Percentiles rank a stretch among this genome's conserved stretches.
These are phyloP conservation scores for Sarotherodon lohbergeri DNA, from an alignment of 2,113 vertebrate genomes.

Conservation along the genomic window DNA sequence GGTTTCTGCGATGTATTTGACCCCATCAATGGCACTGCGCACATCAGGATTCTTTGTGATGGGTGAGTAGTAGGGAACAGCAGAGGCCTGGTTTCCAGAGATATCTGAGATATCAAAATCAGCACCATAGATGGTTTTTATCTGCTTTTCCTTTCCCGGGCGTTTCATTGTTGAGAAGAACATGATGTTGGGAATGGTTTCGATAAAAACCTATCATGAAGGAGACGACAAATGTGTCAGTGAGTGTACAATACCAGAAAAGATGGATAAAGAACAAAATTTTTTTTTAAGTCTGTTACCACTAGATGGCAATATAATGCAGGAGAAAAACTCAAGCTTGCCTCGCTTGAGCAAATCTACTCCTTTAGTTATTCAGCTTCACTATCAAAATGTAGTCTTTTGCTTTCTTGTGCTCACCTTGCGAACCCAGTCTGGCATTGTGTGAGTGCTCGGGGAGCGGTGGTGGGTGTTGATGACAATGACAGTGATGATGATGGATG, in stretches of 20 bases:
- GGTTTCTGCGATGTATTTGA: constrained; percentile 93
- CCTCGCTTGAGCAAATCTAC: not conserved
- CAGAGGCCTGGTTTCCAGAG: constrained; percentile 83
- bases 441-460: constrained; percentile 93
- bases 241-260: not conserved
- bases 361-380: not conserved
- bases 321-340: not conserved
- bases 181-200: constrained; percentile 92
- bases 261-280: not conserved
- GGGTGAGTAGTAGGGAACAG: constrained; percentile 82
- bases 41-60: constrained; percentile 90
- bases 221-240: not conserved
- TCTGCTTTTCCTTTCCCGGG: constrained; percentile 82
- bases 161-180: constrained; percentile 96
- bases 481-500: constrained; percentile 95
- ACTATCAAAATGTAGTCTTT: constrained; percentile 70
- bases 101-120: constrained; percentile 95
- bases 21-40: constrained; percentile 90
- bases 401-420: constrained; percentile 80
- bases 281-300: not conserved
- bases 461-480: constrained; percentile 98
- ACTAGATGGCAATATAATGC: constrained; percentile 56
- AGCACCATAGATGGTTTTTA: constrained; percentile 78
- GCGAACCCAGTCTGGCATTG: constrained; percentile 93
- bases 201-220: constrained; percentile 82